Percentiles rank a stretch among this genome's conserved stretches.
phyloP scores from a whole-genome alignment of 2,888 invertebrate species.

The Dendrolimus houi region DNA sequence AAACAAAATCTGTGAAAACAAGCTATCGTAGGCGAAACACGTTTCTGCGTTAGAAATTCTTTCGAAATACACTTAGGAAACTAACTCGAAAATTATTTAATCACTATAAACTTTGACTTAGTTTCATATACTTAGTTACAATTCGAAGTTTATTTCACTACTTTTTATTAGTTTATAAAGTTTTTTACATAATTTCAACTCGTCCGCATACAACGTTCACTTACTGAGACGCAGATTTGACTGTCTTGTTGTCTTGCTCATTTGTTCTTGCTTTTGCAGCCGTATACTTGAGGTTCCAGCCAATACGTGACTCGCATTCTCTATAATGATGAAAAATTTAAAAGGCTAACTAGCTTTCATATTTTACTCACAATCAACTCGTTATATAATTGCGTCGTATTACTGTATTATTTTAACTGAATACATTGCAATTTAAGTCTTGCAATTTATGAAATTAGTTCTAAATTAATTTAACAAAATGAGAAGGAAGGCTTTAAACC shows the following conservation, averaged over 20 bases:
- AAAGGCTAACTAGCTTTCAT: not conserved
- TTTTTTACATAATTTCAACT: not conserved
- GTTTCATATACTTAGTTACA: not conserved
- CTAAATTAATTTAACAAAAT: not conserved
- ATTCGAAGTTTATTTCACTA: not conserved
- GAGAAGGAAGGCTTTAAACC: not conserved
- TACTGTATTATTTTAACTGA: not conserved
- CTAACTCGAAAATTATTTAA: not conserved
- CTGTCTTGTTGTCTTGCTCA: slow-evolving; percentile 21
- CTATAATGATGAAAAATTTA: slow-evolving; percentile 20
- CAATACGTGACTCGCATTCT: slow-evolving; percentile 55
- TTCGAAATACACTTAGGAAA: not conserved
- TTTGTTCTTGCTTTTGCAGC: too few relatives aligned
- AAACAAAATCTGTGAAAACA: not conserved
- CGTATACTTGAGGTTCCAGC: slow-evolving; percentile 8
- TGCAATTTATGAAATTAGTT: rapidly evolving
- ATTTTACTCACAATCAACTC: too few relatives aligned
- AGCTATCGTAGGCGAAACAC: not conserved
- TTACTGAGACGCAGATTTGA: slow-evolving; percentile 24
- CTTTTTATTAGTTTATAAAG: not conserved
- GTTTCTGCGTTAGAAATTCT: not conserved
- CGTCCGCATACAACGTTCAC: not conserved
- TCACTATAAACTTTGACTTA: not conserved
- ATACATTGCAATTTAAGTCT: not conserved
- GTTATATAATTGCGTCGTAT: not conserved